Evolutionary conservation across 2,888 invertebrate genomes (phyloP).

Genomic region (Drosophila fulvimacula): DNA sequence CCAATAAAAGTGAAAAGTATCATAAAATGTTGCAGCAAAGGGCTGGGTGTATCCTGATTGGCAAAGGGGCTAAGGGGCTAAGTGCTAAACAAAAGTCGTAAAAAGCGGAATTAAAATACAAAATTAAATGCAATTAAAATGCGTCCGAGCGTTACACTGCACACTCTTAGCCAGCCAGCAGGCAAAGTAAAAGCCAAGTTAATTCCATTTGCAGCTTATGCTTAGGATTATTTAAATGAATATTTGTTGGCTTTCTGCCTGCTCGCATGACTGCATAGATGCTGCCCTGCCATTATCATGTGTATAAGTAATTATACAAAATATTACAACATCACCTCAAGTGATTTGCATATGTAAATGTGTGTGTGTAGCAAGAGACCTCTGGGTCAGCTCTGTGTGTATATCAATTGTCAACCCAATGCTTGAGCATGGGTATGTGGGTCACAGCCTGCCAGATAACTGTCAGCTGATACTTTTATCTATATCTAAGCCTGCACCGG

Average conservation of each 20-base stretch:
- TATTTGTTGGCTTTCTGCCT: conserved; percentile 23
- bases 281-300: conserved; percentile 47
- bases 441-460: conserved; percentile 5
- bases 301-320: conserved; percentile 70
- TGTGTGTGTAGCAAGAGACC: conserved; percentile 15
- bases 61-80: neutral
- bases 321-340: conserved; percentile 56
- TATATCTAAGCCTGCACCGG: conserved; percentile 27
- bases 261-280: neutral
- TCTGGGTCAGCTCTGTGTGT: conserved; percentile 29
- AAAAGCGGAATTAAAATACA: conserved; percentile 30
- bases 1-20: neutral
- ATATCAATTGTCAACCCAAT: conserved; percentile 33
- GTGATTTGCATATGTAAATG: conserved; percentile 52
- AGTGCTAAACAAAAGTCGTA: conserved; percentile 18
- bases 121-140: conserved; percentile 47
- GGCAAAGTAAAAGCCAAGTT: neutral
- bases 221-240: conserved; percentile 60
- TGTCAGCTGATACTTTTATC: conserved; percentile 10
- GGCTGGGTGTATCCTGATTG: neutral
- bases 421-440: conserved; percentile 17
- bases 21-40: neutral
- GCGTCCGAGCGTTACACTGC: conserved; percentile 6
- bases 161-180: neutral
- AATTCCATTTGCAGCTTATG: conserved; percentile 1